Conservation (phyloP, 92 coral and sea anemone genomes). For the Epizoanthus stellaris region DNA sequence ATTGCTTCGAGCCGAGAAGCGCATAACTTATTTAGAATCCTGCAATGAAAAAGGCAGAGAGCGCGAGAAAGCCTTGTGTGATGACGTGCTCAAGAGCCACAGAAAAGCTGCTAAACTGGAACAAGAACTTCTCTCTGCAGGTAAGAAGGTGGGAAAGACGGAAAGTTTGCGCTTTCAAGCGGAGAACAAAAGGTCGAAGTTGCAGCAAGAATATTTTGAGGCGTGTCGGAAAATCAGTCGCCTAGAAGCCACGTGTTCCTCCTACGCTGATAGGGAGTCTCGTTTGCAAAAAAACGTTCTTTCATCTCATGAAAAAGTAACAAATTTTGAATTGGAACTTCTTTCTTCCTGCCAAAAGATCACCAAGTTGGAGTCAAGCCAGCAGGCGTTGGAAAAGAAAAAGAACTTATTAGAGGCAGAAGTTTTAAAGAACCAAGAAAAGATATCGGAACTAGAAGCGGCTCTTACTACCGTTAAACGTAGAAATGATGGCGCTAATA, state of each 20-base stretch:
- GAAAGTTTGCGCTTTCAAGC: slow-evolving; percentile 52
- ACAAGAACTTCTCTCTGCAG: slow-evolving; percentile 59
- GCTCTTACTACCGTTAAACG: slow-evolving; percentile 47
- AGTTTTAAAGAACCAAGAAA: slow-evolving; percentile 50
- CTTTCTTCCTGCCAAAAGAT: slow-evolving; percentile 53
- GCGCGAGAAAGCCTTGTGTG: slow-evolving; percentile 10
- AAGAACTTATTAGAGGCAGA: slow-evolving; percentile 55
- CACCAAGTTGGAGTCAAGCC: slow-evolving; percentile 54
- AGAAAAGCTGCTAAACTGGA: slow-evolving; percentile 61
- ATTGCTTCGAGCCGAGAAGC: slow-evolving; percentile 46
- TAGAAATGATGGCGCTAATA: slow-evolving; percentile 15
- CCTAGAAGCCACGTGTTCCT: slow-evolving; percentile 60
- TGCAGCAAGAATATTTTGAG: slow-evolving; percentile 56
- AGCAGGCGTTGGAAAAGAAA: slow-evolving; percentile 53
- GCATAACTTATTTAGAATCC: slow-evolving; percentile 27
- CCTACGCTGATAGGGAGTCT: slow-evolving; percentile 53
- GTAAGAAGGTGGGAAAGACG: slow-evolving; percentile 52
- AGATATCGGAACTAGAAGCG: slow-evolving; percentile 56
- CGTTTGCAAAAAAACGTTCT: slow-evolving; percentile 46
- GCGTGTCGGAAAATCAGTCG: slow-evolving; percentile 64
- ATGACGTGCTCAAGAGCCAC: slow-evolving; percentile 58
- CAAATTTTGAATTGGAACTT: slow-evolving; percentile 52
- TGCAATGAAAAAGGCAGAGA: slow-evolving; percentile 21
- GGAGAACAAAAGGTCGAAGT: slow-evolving; percentile 43
- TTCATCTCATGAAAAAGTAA: slow-evolving; percentile 50